phyloP scores from a whole-genome alignment of 1,140 invertebrate genomes.

The Megathymus violae region DNA sequence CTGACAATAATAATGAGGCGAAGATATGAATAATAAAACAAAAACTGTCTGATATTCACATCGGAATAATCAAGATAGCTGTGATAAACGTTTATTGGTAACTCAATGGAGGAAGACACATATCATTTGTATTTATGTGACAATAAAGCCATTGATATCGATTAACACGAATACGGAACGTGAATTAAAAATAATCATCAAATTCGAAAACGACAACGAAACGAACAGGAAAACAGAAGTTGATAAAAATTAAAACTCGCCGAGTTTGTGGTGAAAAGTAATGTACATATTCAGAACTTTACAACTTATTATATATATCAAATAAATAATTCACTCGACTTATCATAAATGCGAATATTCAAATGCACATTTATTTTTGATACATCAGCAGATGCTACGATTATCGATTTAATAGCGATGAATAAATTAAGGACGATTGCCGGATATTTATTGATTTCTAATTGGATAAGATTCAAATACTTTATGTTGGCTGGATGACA shows the following conservation, averaged over 20 bases:
- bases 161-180: conserved; percentile 1
- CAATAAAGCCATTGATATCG: conserved; percentile 30
- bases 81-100: conserved; percentile 33
- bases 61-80: conserved; percentile 28
- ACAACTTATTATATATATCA: conserved; percentile 1
- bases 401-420: conserved; percentile 27
- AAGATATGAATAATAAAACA: conserved; percentile 13
- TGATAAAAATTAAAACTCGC: neutral
- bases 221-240: neutral
- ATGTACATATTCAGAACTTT: conserved; percentile 2
- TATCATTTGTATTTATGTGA: conserved; percentile 32
- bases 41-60: conserved; percentile 7
- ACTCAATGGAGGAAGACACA: conserved; percentile 31
- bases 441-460: conserved; percentile 29
- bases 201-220: neutral
- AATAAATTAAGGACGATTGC: conserved; percentile 21
- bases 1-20: conserved; percentile 15
- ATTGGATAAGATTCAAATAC: conserved; percentile 22
- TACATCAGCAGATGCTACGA: conserved; percentile 19
- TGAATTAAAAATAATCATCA: neutral
- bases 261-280: neutral
- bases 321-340: neutral
- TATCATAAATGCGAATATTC: conserved; percentile 11
- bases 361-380: conserved; percentile 26
- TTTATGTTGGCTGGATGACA: neutral